Evolutionary conservation across 2,113 vertebrate genomes (phyloP).

Genomic region (Speoplatyrhinus poulsoni): DNA sequence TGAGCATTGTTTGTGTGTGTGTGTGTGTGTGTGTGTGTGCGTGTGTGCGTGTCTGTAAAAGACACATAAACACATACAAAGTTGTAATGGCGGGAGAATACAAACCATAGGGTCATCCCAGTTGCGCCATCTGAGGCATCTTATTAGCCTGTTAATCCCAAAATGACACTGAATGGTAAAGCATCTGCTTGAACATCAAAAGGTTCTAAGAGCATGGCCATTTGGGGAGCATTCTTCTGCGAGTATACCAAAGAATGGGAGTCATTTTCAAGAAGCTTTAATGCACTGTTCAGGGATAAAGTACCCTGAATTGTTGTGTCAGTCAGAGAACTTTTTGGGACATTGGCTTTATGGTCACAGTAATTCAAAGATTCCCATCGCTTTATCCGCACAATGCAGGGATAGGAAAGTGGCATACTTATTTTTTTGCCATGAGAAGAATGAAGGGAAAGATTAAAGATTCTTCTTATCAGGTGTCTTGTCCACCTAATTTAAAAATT

Average conservation of each 20-base stretch:
- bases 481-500: too few species aligned
- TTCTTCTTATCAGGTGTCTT: too few species aligned
- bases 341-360: neutral
- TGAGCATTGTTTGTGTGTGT: neutral
- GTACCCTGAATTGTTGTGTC: conserved; percentile 21
- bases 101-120: conserved; percentile 42
- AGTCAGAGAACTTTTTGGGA: neutral
- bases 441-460: too few species aligned
- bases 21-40: neutral
- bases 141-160: conserved; percentile 53
- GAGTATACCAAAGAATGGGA: conserved; percentile 46
- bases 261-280: conserved; percentile 51
- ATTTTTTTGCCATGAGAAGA: too few species aligned
- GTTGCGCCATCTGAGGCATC: conserved; percentile 34
- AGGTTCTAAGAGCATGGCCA: conserved; percentile 39
- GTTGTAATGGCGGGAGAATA: conserved; percentile 13
- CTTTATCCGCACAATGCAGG: too few species aligned
- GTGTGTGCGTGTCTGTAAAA: neutral
- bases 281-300: conserved; percentile 30
- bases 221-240: conserved; percentile 51
- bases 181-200: conserved; percentile 59
- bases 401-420: too few species aligned
- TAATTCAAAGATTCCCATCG: too few species aligned
- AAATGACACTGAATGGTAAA: conserved; percentile 47
- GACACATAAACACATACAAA: conserved; percentile 13